A percentile compares a stretch with the other conserved stretches of the same genome.
These are phyloP conservation scores for Lasioglossum villosulum DNA, from an alignment of 2,888 invertebrate species.

Conservation along the genomic window DNA sequence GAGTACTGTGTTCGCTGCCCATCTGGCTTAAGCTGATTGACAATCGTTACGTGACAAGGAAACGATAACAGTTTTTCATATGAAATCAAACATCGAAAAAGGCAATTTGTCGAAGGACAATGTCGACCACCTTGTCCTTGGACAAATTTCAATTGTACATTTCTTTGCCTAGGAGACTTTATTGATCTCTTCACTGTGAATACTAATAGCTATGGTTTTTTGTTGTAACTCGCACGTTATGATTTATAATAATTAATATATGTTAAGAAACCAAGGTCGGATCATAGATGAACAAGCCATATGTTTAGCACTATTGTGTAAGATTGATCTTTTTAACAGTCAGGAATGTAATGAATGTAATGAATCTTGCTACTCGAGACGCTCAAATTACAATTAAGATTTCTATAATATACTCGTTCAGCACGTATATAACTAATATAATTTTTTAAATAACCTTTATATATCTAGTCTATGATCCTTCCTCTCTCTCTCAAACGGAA, in stretches of 20 bases:
- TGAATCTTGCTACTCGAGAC: constrained; percentile 43
- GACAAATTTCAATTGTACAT: constrained; percentile 76
- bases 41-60: constrained; percentile 76
- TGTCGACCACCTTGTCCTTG: constrained; percentile 69
- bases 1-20: constrained; percentile 63
- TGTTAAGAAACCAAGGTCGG: constrained; percentile 62
- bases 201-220: constrained; percentile 67
- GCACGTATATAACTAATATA: constrained; percentile 42
- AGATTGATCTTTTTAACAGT: constrained; percentile 34
- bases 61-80: constrained; percentile 73
- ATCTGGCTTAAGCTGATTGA: constrained; percentile 76
- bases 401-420: constrained; percentile 54
- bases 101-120: constrained; percentile 74
- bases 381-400: constrained; percentile 62
- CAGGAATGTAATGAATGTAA: constrained; percentile 44
- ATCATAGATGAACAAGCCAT: constrained; percentile 59
- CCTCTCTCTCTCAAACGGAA: constrained; percentile 39
- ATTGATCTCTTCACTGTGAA: constrained; percentile 78
- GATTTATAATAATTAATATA: constrained; percentile 71
- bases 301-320: constrained; percentile 43
- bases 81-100: constrained; percentile 79
- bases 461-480: constrained; percentile 69
- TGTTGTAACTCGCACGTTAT: constrained; percentile 68
- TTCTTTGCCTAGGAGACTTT: constrained; percentile 71
- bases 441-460: constrained; percentile 58